These are phyloP conservation scores for Aleiodes sp. DNA, from an alignment of 1,140 invertebrate genomes.

Conservation along the genomic window DNA sequence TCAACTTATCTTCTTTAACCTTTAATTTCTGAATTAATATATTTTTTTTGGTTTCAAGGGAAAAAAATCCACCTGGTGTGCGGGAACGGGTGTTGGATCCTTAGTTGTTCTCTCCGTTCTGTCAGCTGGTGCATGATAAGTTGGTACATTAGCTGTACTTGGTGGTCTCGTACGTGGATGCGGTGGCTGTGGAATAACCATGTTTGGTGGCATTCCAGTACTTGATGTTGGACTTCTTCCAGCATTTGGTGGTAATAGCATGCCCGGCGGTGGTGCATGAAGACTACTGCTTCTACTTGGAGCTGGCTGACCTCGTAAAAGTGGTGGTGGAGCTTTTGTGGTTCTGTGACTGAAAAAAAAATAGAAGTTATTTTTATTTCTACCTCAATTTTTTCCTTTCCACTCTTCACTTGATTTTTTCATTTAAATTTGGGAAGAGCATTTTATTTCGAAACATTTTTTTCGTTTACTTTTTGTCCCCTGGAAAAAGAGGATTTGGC, in stretches of 20 bases:
- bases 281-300: slow-evolving; percentile 63
- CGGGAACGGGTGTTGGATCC: slow-evolving; percentile 61
- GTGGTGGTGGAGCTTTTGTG: slow-evolving; percentile 60
- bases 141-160: slow-evolving; percentile 55
- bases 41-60: slow-evolving; percentile 35
- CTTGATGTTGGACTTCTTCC: slow-evolving; percentile 63
- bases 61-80: slow-evolving; percentile 56
- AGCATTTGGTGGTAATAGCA: slow-evolving; percentile 68
- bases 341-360: slow-evolving; percentile 55
- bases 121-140: slow-evolving; percentile 62
- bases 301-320: slow-evolving; percentile 58
- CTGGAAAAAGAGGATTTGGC: no score
- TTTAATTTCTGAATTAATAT: not conserved
- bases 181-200: slow-evolving; percentile 71
- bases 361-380: no score
- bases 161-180: slow-evolving; percentile 61
- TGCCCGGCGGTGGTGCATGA: slow-evolving; percentile 68
- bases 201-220: slow-evolving; percentile 67
- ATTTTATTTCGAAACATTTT: no score
- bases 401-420: no score
- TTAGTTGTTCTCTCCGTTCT: slow-evolving; percentile 64
- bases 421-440: no score
- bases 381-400: no score
- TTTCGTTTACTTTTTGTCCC: no score
- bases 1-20: not conserved